phyloP scores from a whole-genome alignment of 2,797 vertebrate genomes.

The Myotis pilosus region DNA sequence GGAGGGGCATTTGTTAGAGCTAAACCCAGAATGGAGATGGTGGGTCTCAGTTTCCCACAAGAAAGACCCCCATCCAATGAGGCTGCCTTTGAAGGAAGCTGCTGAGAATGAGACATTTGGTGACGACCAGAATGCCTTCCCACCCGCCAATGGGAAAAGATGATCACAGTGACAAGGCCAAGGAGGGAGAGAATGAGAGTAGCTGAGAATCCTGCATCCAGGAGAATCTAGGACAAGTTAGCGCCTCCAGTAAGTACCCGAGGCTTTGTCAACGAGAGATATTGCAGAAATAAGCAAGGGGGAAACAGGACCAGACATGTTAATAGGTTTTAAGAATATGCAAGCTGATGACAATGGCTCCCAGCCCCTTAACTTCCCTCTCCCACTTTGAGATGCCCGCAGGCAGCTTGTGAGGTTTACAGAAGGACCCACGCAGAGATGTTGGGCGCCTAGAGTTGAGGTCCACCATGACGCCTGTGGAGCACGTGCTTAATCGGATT shows the following conservation, averaged over 20 bases:
- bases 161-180: background rate
- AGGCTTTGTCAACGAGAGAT: background rate
- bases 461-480: background rate
- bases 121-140: background rate
- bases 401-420: background rate
- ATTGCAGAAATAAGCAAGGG: background rate
- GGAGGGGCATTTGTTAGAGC: background rate
- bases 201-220: background rate
- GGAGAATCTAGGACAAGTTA: background rate
- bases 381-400: background rate
- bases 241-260: no score
- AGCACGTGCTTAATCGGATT: background rate
- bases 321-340: background rate
- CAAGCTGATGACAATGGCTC: background rate
- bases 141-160: background rate
- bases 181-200: background rate
- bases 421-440: background rate
- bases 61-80: background rate
- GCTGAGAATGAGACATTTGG: background rate
- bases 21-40: background rate
- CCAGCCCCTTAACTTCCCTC: no score
- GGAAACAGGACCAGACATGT: background rate
- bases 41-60: background rate
- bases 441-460: background rate
- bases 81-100: background rate